phyloP scores from a whole-genome alignment of 1,140 invertebrate species.

The Hycleus cichorii region DNA sequence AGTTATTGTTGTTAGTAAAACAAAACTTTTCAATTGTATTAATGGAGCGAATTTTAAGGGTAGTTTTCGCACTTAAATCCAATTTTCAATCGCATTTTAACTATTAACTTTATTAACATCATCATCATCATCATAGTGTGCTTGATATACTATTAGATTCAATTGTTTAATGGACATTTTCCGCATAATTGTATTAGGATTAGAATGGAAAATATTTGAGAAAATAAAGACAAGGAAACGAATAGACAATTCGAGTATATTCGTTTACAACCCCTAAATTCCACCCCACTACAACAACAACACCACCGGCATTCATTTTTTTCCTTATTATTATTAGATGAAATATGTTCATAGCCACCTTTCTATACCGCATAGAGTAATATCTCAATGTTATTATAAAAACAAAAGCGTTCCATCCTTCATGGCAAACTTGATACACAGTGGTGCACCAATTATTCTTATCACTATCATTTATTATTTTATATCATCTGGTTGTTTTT shows the following conservation, averaged over 20 bases:
- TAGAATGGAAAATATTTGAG: not conserved
- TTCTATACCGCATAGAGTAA: slow-evolving; percentile 35
- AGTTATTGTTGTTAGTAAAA: no score
- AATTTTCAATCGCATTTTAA: slow-evolving; percentile 14
- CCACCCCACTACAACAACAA: slow-evolving; percentile 11
- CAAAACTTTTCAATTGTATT: no score
- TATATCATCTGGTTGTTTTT: no score
- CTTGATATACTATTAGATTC: not conserved
- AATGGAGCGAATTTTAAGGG: not conserved
- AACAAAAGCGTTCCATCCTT: slow-evolving; percentile 28
- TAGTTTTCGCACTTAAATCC: not conserved
- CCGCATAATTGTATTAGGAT: slow-evolving; percentile 4
- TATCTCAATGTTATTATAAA: slow-evolving; percentile 36
- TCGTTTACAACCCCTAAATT: no score
- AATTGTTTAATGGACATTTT: slow-evolving; percentile 16
- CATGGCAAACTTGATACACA: slow-evolving; percentile 2
- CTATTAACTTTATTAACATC: slow-evolving; percentile 10
- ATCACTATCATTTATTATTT: no score
- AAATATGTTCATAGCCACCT: slow-evolving; percentile 36
- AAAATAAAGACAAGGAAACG: not conserved
- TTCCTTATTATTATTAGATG: slow-evolving; percentile 31
- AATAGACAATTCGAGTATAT: no score
- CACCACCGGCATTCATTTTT: not conserved
- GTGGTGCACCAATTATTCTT: not conserved
- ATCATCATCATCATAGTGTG: not conserved